Percentiles rank a stretch among this genome's conserved stretches.
phyloP scores from a whole-genome alignment of 2,797 vertebrate genomes.

The Sternarchorhynchus goeldii region DNA sequence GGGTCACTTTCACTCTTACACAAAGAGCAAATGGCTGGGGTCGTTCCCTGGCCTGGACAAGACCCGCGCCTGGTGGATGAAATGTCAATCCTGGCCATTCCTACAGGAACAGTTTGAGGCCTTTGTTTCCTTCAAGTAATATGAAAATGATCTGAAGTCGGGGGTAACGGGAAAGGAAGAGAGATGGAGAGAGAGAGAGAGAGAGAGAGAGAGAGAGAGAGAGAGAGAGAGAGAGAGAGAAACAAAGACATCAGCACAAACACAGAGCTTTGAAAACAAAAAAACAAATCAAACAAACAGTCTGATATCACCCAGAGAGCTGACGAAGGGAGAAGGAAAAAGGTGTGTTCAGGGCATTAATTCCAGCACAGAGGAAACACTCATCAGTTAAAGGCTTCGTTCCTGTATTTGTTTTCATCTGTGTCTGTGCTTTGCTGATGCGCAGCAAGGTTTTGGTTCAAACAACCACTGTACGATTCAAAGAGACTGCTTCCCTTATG shows the following conservation, averaged over 20 bases:
- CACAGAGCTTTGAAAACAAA: neutral
- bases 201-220: neutral
- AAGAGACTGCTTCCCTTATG: constrained; percentile 10
- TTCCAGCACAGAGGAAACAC: constrained; percentile 8
- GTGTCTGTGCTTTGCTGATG: neutral
- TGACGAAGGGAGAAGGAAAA: neutral
- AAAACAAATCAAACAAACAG: neutral
- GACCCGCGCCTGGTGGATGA: constrained; percentile 40
- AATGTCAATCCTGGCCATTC: constrained; percentile 36
- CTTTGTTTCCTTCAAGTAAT: constrained; percentile 30
- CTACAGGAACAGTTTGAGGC: constrained; percentile 29
- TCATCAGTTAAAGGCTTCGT: constrained; percentile 2
- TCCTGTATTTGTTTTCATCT: neutral
- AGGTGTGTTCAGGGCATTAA: neutral
- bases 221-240: neutral
- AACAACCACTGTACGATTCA: constrained; percentile 7
- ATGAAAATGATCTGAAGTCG: constrained; percentile 16
- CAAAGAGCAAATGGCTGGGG: constrained; percentile 16
- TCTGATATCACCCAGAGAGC: neutral
- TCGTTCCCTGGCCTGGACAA: neutral
- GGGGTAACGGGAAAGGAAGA: neutral
- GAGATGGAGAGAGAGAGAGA: constrained; percentile 1
- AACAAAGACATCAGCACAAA: neutral
- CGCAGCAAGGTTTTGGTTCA: neutral
- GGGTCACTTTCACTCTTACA: constrained; percentile 24